Percentiles rank a stretch among this genome's conserved stretches.
Conservation (phyloP, 2,888 invertebrate species). For the Aphidius colemani region DNA sequence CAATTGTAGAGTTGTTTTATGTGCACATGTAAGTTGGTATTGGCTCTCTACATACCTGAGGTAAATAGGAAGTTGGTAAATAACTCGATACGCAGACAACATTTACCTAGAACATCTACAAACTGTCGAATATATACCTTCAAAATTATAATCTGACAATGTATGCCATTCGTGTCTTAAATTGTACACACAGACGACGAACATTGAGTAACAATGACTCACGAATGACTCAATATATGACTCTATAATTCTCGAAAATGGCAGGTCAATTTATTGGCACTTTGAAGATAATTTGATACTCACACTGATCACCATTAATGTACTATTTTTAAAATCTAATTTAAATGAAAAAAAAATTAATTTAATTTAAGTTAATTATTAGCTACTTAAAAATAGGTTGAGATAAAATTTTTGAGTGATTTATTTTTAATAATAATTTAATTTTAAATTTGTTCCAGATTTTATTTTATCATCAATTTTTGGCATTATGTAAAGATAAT, state of each 20-base stretch:
- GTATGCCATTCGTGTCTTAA: neutral
- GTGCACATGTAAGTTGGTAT: conserved; percentile 17
- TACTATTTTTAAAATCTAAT: too few species aligned
- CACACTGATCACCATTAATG: too few species aligned
- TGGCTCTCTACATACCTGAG: conserved; percentile 14
- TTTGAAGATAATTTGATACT: conserved; percentile 10
- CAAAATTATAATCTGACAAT: neutral
- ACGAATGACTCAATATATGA: neutral
- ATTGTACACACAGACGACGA: neutral
- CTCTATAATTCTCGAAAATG: neutral
- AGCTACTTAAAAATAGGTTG: too few species aligned
- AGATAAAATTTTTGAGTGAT: too few species aligned
- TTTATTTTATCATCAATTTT: too few species aligned
- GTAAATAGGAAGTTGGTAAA: conserved; percentile 23
- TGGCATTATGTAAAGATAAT: too few species aligned
- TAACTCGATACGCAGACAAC: conserved; percentile 20
- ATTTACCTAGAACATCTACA: conserved; percentile 19
- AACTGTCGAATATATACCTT: neutral
- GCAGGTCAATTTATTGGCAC: conserved; percentile 17
- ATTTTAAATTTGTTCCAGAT: too few species aligned
- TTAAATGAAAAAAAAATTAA: too few species aligned
- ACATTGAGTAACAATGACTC: neutral
- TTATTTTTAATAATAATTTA: too few species aligned
- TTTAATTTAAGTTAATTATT: too few species aligned
- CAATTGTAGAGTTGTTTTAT: conserved; percentile 3